phyloP scores from a whole-genome alignment of 2,797 vertebrate genomes.

The Spizella passerina region DNA sequence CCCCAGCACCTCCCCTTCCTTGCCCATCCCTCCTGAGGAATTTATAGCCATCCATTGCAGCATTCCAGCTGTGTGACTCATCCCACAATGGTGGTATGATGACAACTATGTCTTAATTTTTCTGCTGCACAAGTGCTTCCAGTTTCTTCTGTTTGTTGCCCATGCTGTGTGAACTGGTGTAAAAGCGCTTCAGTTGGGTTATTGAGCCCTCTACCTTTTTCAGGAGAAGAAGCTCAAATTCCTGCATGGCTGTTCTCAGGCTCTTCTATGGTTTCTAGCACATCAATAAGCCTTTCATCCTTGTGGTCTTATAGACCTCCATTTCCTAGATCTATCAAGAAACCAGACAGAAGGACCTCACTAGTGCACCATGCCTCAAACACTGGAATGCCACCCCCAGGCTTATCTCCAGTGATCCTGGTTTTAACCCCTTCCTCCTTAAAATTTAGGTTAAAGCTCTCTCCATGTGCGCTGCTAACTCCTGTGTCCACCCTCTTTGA shows the following conservation, averaged over 20 bases:
- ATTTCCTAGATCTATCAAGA: not conserved
- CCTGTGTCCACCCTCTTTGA: not conserved
- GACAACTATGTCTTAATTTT: not conserved
- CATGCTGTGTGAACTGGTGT: not conserved
- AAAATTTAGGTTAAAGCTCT: not conserved
- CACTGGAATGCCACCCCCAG: not conserved
- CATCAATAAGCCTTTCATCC: not conserved
- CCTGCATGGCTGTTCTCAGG: not conserved
- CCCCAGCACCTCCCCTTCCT: accelerated
- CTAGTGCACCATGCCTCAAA: not conserved
- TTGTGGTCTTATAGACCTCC: not conserved
- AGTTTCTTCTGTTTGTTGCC: not conserved
- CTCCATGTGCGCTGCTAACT: not conserved
- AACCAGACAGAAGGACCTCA: not conserved
- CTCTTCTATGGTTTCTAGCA: not conserved
- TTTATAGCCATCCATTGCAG: not conserved
- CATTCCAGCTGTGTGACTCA: not conserved
- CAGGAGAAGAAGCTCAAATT: not conserved
- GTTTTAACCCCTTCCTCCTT: not conserved
- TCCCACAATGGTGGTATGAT: not conserved
- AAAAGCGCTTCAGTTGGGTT: not conserved
- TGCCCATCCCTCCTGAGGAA: not conserved
- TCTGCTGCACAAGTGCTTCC: not conserved
- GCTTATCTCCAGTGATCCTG: not conserved
- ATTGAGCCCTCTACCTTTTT: not conserved